These are phyloP conservation scores for Pogonus chalceus DNA, from an alignment of 1,140 invertebrate species.

Conservation along the genomic window DNA sequence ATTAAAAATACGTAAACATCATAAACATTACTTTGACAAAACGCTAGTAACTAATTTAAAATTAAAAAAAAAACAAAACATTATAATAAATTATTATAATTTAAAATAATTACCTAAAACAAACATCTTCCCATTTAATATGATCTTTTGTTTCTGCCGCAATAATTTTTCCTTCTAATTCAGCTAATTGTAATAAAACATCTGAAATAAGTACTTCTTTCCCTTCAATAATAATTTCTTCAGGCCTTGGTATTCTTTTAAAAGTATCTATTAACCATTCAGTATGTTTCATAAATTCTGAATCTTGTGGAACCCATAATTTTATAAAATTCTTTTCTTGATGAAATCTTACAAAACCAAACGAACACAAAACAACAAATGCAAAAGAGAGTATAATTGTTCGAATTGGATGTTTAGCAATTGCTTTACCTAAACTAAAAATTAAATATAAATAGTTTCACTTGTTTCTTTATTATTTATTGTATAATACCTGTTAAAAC, in stretches of 20 bases:
- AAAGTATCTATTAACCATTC: constrained; percentile 62
- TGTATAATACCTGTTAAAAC: neutral
- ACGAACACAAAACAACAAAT: constrained; percentile 39
- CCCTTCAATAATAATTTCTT: constrained; percentile 51
- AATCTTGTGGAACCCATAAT: constrained; percentile 59
- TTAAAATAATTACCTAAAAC: constrained; percentile 15
- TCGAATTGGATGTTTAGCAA: constrained; percentile 41
- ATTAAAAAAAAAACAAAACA: neutral
- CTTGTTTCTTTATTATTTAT: neutral
- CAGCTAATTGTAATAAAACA: constrained; percentile 33
- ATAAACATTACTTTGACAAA: no score
- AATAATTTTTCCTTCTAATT: constrained; percentile 19
- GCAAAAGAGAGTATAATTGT: constrained; percentile 42
- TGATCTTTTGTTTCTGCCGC: neutral
- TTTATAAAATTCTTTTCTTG: constrained; percentile 58
- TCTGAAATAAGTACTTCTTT: constrained; percentile 54
- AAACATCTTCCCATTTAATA: constrained; percentile 16
- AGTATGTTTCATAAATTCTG: constrained; percentile 55
- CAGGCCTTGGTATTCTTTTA: constrained; percentile 48
- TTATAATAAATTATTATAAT: neutral
- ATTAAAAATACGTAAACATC: no score
- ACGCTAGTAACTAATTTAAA: constrained; percentile 12
- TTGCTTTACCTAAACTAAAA: constrained; percentile 39
- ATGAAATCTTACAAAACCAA: constrained; percentile 48
- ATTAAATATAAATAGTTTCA: constrained; percentile 29